Conservation (phyloP, 2,797 vertebrate species). For the Tragopan temminckii region DNA sequence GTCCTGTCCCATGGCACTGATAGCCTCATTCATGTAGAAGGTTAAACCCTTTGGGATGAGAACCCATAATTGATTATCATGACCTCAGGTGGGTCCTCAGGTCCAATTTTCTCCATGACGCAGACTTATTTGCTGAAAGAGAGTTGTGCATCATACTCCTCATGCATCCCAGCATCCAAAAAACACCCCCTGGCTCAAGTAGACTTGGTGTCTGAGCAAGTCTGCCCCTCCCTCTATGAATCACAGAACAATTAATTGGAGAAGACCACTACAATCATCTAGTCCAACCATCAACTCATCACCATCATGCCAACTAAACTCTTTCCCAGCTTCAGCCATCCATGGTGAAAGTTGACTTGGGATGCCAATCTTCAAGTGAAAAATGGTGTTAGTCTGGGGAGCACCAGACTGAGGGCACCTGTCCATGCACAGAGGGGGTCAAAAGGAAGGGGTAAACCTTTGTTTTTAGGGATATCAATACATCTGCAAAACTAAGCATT, state of each 20-base stretch:
- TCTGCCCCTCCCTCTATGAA: not conserved
- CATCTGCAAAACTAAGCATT: not conserved
- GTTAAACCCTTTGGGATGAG: not conserved
- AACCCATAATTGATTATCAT: not conserved
- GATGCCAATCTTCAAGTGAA: not conserved
- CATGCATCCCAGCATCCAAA: fast-evolving
- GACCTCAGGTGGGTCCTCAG: fast-evolving
- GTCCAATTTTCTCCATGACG: not conserved
- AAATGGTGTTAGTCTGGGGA: not conserved
- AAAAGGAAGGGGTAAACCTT: not conserved
- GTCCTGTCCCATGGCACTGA: not conserved
- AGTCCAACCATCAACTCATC: too few relatives aligned
- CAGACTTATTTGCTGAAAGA: not conserved
- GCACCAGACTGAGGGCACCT: not conserved
- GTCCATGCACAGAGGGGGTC: not conserved
- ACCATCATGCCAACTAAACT: too few relatives aligned
- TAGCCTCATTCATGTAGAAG: not conserved
- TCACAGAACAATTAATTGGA: too few relatives aligned
- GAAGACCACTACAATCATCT: too few relatives aligned
- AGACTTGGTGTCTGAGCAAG: not conserved
- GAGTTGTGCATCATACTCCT: not conserved
- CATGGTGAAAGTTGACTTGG: not conserved
- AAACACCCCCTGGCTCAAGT: not conserved
- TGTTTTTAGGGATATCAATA: not conserved
- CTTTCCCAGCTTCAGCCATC: not conserved